These are phyloP conservation scores for Subanguina moxae DNA, from an alignment of 1,140 invertebrate genomes.

Conservation along the genomic window DNA sequence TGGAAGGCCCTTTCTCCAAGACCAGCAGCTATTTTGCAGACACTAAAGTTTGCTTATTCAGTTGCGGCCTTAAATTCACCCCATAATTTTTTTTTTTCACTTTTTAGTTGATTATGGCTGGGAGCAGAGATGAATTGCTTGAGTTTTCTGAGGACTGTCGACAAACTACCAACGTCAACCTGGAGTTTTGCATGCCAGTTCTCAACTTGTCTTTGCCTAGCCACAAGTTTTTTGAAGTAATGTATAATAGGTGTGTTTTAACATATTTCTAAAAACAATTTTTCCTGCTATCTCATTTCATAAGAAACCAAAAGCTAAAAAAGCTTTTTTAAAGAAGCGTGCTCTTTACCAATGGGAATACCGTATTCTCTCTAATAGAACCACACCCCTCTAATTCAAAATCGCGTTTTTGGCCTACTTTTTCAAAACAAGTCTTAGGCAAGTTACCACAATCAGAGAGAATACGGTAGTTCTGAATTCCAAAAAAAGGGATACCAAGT, in stretches of 20 bases:
- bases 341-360: too few species aligned
- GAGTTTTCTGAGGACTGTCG: constrained; percentile 36
- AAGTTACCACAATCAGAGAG: too few species aligned
- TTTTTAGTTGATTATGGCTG: constrained; percentile 26
- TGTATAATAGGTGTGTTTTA: constrained; percentile 39
- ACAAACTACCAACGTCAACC: constrained; percentile 22
- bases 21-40: constrained; percentile 25
- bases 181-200: constrained; percentile 30
- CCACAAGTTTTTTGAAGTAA: constrained; percentile 43
- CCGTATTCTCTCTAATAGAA: too few species aligned
- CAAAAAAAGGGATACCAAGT: too few species aligned
- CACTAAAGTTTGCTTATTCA: neutral
- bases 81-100: neutral
- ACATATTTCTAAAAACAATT: too few species aligned
- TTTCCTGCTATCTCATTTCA: too few species aligned
- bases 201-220: constrained; percentile 36
- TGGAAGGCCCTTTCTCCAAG: constrained; percentile 39
- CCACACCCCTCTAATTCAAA: too few species aligned
- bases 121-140: constrained; percentile 24
- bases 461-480: too few species aligned
- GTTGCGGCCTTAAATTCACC: neutral
- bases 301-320: too few species aligned
- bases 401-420: too few species aligned
- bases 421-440: too few species aligned
- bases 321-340: too few species aligned